phyloP scores from a whole-genome alignment of 1,140 invertebrate genomes.

The Megalopta genalis region DNA sequence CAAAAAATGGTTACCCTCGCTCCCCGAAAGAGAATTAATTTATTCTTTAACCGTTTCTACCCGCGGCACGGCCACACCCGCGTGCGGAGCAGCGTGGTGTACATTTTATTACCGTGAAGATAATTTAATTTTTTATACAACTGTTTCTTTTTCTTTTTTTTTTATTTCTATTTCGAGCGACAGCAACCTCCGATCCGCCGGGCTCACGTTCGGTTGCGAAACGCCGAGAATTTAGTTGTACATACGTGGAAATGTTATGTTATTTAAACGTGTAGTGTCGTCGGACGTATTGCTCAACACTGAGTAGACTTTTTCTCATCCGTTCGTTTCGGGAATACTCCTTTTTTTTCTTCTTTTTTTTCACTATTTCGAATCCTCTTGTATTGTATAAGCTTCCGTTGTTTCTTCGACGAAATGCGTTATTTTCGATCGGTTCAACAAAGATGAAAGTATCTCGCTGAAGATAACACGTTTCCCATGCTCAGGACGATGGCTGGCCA shows the following conservation, averaged over 20 bases:
- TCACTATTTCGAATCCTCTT: too few species aligned
- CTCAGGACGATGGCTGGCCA: slow-evolving; percentile 7
- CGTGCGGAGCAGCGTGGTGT: slow-evolving; percentile 7
- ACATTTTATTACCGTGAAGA: slow-evolving; percentile 39
- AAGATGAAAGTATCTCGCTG: too few species aligned
- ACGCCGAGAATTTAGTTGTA: slow-evolving; percentile 23
- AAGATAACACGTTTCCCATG: slow-evolving; percentile 10
- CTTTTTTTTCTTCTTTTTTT: neutral
- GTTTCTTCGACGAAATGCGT: neutral
- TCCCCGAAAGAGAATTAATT: neutral
- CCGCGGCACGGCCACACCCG: slow-evolving; percentile 7
- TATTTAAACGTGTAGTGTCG: slow-evolving; percentile 19
- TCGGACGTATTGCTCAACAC: slow-evolving; percentile 39
- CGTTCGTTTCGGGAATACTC: neutral
- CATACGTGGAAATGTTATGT: slow-evolving; percentile 28
- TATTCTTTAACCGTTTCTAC: neutral
- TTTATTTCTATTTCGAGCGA: neutral
- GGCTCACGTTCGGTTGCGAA: neutral
- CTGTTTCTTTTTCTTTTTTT: slow-evolving; percentile 23
- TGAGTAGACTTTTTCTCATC: slow-evolving; percentile 9
- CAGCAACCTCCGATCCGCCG: neutral
- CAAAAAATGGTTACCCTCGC: slow-evolving; percentile 1
- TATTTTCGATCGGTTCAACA: neutral
- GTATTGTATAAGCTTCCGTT: neutral
- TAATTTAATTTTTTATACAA: slow-evolving; percentile 53